These are phyloP conservation scores for Lycophotia porphyrea DNA, from an alignment of 2,888 invertebrate genomes.

Conservation along the genomic window DNA sequence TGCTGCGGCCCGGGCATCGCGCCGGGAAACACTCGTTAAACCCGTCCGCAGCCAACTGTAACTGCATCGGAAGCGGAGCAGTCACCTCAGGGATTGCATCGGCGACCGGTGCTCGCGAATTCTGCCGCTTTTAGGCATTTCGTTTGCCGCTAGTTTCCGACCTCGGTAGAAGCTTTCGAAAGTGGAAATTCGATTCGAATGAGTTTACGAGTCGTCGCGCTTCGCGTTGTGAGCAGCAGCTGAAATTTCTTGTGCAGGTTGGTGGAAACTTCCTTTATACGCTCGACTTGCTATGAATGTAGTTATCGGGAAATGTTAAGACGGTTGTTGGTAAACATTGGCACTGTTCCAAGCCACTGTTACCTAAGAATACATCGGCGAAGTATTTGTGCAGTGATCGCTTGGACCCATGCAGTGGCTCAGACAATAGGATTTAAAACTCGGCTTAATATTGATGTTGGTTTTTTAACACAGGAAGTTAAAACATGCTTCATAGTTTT, in stretches of 20 bases:
- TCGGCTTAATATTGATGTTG: conserved; percentile 22
- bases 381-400: conserved; percentile 61
- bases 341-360: conserved; percentile 78
- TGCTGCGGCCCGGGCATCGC: conserved; percentile 74
- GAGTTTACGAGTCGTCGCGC: conserved; percentile 81
- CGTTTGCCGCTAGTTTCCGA: conserved; percentile 70
- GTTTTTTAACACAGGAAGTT: neutral
- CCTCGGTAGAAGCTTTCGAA: conserved; percentile 67
- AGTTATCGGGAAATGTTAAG: conserved; percentile 82
- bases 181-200: conserved; percentile 80
- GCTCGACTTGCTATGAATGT: conserved; percentile 79
- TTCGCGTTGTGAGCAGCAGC: conserved; percentile 68
- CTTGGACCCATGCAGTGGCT: conserved; percentile 60
- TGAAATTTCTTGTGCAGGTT: conserved; percentile 76
- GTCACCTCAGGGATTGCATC: conserved; percentile 74
- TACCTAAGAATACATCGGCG: conserved; percentile 68
- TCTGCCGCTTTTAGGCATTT: conserved; percentile 73
- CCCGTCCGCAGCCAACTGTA: conserved; percentile 73
- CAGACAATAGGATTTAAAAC: conserved; percentile 66
- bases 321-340: conserved; percentile 82
- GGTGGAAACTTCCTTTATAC: conserved; percentile 80
- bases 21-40: conserved; percentile 80
- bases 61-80: conserved; percentile 78
- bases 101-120: conserved; percentile 65
- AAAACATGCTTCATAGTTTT: neutral